Evolutionary conservation across 2,888 invertebrate species (phyloP), one percentile per base, ranked within the genome.

Genomic region (Hydraecia micacea): DNA sequence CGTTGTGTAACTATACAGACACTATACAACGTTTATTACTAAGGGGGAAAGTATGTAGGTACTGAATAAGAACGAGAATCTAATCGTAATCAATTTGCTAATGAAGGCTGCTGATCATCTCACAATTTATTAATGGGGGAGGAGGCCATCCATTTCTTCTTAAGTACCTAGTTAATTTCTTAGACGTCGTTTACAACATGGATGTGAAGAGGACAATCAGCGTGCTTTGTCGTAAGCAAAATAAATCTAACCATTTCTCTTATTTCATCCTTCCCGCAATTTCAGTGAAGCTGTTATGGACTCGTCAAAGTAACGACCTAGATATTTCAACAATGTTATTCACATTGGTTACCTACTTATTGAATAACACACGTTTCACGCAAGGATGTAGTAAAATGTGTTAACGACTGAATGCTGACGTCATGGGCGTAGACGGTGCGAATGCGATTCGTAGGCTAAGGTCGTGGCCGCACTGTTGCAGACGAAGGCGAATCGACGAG

Each of bases 331-430:
- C 28, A 46, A 28, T 32, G 3, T 28, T 73, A 58, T 58, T 49
- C 75, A 66, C 49, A 52, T 66, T 6, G 32, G 49, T 81, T 74
- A 81, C 76, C 85, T 72, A 85, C 32, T 55, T 83, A 75, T 80
- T 72, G 63, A 58, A 69, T 83, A 66, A 73, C 52, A 42, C n/a
- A 62, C 62, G 55, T 58, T 71, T 58, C 70, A 60, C 39, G 42
- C 68, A 62, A 63, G 69, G 66, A 68, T 84, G 71, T 71, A 58
- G 63, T 71, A 70, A 73, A 73, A 75, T 76, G 76, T 78, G 67
- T 63, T 81, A 74, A 79, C 66, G 70, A 73, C 58, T 70, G 58
- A 67, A 78, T 68, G 21, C n/a, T 84, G 52, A 71, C 73, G 81
- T 68, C 67, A 75, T 69, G 25, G 25, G 55, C 46, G 25, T 70